Conservation (phyloP, 2,888 invertebrate genomes). For the Chironomus tentans region DNA sequence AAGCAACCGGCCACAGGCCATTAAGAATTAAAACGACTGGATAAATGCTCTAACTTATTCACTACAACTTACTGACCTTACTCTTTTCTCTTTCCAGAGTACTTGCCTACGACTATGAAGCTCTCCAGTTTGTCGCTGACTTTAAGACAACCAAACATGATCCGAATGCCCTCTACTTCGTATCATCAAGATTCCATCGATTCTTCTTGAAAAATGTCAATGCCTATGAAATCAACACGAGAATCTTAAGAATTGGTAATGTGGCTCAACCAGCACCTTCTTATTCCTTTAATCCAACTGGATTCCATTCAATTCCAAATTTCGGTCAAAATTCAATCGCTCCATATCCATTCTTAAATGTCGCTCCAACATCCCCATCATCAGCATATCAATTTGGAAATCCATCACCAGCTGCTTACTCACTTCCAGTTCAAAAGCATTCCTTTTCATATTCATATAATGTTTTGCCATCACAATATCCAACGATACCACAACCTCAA, state of each 20-base stretch:
- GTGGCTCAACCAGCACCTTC: conserved; percentile 30
- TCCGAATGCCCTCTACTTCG: conserved; percentile 60
- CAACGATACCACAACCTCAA: background rate
- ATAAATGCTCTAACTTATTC: no score
- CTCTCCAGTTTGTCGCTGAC: conserved; percentile 71
- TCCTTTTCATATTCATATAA: background rate
- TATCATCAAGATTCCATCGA: conserved; percentile 70
- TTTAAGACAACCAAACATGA: conserved; percentile 59
- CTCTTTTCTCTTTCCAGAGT: conserved; percentile 46
- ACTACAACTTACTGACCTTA: no score
- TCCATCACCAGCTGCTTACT: background rate
- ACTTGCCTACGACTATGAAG: conserved; percentile 59
- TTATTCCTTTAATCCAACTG: conserved; percentile 35
- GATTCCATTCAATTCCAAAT: conserved; percentile 37
- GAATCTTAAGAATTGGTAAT: conserved; percentile 53
- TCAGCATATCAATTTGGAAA: background rate
- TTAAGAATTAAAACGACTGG: no score
- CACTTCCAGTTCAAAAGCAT: no score
- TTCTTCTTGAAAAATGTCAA: conserved; percentile 63
- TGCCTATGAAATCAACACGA: conserved; percentile 59
- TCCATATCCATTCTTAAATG: background rate
- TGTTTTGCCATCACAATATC: background rate
- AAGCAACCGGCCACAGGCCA: no score
- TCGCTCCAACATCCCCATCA: background rate
- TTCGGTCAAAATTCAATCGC: conserved; percentile 34